Conservation (phyloP, 37 sponge, comb jelly and placozoan species). For the Beroe forskalii region DNA sequence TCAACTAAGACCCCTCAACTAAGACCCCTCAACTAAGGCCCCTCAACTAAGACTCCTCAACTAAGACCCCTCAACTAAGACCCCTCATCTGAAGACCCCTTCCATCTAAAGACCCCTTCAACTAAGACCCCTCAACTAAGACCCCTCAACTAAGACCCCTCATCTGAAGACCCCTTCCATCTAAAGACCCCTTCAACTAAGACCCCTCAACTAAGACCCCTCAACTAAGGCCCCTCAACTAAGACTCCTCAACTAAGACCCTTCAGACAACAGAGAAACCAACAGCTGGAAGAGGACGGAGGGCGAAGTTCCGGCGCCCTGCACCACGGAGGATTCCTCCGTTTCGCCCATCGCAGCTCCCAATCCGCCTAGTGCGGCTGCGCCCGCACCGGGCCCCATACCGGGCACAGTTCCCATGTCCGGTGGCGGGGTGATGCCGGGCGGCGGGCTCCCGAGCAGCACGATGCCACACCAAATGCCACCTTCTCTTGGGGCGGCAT, state of each 20-base stretch:
- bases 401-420: not conserved
- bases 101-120: too few species aligned
- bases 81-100: too few species aligned
- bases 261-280: conserved; percentile 45
- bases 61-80: too few species aligned
- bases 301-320: not conserved
- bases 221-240: too few species aligned
- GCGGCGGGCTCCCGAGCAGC: not conserved
- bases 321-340: not conserved
- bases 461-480: not conserved
- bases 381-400: not conserved
- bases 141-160: too few species aligned
- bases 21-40: too few species aligned
- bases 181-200: too few species aligned
- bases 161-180: too few species aligned
- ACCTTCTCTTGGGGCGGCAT: not conserved
- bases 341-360: not conserved
- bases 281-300: conserved; percentile 55
- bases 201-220: too few species aligned
- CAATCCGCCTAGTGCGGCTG: not conserved
- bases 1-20: too few species aligned
- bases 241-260: too few species aligned
- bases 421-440: not conserved
- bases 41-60: not conserved
- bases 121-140: too few species aligned